Evolutionary conservation across 2,113 vertebrate genomes (phyloP), one percentile per base, ranked within the genome.

Genomic region (Lonchura striata): DNA sequence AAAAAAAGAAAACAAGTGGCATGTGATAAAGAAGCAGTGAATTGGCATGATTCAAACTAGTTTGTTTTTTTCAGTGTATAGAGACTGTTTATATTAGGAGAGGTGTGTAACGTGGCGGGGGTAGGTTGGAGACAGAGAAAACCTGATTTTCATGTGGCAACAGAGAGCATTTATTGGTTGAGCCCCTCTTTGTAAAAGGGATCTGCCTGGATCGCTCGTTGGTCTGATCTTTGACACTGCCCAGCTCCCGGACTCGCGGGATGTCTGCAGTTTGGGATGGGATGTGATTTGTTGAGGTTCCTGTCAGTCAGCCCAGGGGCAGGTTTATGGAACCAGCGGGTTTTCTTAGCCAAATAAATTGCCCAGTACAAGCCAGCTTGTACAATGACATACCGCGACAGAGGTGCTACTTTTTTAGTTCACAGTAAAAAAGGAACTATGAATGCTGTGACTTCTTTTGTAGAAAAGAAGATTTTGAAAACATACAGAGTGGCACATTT

Each of bases 391-490:
- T n/a, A n/a, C 13, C 22, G 31, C 9, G 31, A 33, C 31, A 28
- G 17, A 82, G 3, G 5, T 53, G 37, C 1, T 75, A 15, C 8
- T 9, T 54, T 83, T 92, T 74, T 10, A 69, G 17, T 50, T 88
- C n/a, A 57, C n/a, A n/a, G 17, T 47, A 53, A 60, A 89, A 75
- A 64, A 57, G 11, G 9, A 20, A 13, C 8, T 50, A 2, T 61
- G 21, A 66, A 16, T 65, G 11, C 33, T 78, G 39, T 66, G 49
- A 66, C 21, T 86, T 95, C 20, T 64, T 28, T 11, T 81, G 35
- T 66, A 81, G 86, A 56, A 91, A 91, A 72, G 39, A 80, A 82
- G 77, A 76, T 66, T 84, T 94, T 84, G 82, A 57, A 91, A 86
- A 70, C 30, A 74, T 49, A 61, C 9, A 74, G 42, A 89, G 33